Evolutionary conservation across 1,140 invertebrate genomes (phyloP).

Genomic region (Steinernema khuongi): DNA sequence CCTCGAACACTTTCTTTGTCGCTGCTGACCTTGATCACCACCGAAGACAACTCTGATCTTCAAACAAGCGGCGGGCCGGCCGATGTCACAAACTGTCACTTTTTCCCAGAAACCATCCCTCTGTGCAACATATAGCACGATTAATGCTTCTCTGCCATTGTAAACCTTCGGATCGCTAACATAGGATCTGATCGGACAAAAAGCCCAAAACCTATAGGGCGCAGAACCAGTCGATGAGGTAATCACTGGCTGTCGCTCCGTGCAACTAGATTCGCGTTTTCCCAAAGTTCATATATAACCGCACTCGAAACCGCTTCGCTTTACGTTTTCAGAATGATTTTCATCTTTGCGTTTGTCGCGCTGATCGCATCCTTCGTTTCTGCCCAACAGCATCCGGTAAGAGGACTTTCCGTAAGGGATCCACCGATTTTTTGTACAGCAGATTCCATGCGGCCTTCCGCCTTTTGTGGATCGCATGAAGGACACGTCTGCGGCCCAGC

Average conservation of each 20-base stretch:
- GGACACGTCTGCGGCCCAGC: not conserved
- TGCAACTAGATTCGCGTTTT: not conserved
- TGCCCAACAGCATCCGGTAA: not conserved
- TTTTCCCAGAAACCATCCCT: too few relatives aligned
- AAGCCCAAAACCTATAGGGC: not conserved
- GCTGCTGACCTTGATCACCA: not conserved
- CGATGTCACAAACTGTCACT: not conserved
- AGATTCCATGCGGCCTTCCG: not conserved
- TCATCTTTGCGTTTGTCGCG: not conserved
- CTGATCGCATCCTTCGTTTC: not conserved
- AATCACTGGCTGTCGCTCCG: not conserved
- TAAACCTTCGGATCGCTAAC: too few relatives aligned
- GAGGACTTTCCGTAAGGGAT: not conserved
- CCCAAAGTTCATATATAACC: not conserved
- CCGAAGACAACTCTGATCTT: not conserved
- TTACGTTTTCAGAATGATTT: not conserved
- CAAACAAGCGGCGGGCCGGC: constrained; percentile 3
- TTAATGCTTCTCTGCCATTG: too few relatives aligned
- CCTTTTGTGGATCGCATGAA: not conserved
- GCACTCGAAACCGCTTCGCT: not conserved
- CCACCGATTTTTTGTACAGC: not conserved
- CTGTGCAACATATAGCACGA: too few relatives aligned
- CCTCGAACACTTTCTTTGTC: constrained; percentile 6
- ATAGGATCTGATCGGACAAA: not conserved
- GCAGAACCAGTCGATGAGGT: constrained; percentile 9